phyloP scores from a whole-genome alignment of 2,888 invertebrate genomes.

The Scotopteryx bipunctaria region DNA sequence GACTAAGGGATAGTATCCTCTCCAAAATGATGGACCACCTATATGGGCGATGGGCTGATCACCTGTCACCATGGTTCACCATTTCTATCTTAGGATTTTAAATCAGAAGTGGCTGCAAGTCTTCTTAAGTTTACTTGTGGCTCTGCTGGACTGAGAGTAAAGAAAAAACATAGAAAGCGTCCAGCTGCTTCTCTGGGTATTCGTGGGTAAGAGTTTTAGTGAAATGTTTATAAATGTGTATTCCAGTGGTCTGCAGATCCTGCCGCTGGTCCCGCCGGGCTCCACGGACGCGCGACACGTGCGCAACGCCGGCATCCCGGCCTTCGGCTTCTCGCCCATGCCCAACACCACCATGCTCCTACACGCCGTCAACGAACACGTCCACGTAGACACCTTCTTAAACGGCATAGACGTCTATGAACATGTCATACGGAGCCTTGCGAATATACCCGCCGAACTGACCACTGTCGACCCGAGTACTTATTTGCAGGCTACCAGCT shows the following conservation, averaged over 20 bases:
- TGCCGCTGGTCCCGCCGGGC: slow-evolving; percentile 89
- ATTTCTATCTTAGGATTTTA: no score
- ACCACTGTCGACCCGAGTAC: slow-evolving; percentile 5
- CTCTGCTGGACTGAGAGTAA: no score
- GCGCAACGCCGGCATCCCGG: slow-evolving; percentile 88
- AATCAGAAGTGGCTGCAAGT: no score
- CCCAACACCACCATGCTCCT: slow-evolving; percentile 90
- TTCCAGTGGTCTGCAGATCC: slow-evolving; percentile 83
- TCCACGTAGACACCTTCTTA: slow-evolving; percentile 87
- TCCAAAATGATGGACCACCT: no score
- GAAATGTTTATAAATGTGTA: no score
- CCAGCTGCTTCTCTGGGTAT: no score
- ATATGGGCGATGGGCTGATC: no score
- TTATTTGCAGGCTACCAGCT: slow-evolving; percentile 9
- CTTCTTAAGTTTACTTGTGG: no score
- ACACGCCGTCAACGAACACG: slow-evolving; percentile 91
- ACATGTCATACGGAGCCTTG: slow-evolving; percentile 60
- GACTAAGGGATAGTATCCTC: no score
- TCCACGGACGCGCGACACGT: slow-evolving; percentile 91
- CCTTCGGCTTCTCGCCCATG: slow-evolving; percentile 93
- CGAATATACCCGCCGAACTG: slow-evolving; percentile 18
- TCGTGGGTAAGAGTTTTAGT: no score
- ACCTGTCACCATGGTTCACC: no score
- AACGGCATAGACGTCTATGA: slow-evolving; percentile 89
- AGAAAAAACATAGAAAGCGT: no score